Evolutionary conservation across 2,113 vertebrate species (phyloP), one percentile per base, ranked within the genome.

Genomic region (Chiloscyllium plagiosum): DNA sequence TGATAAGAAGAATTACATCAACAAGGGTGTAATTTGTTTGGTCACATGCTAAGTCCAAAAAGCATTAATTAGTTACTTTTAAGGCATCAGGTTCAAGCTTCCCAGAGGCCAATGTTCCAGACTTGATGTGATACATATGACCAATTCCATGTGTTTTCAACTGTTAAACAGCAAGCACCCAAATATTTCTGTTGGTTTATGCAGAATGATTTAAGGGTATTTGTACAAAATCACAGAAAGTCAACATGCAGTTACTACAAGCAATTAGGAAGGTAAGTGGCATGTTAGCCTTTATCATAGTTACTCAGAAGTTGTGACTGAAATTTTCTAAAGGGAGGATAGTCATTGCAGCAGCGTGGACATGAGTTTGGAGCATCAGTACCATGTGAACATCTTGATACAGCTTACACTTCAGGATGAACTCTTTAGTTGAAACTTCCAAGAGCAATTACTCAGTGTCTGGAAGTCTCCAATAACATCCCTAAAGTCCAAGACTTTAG

Each of bases 31-130:
- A 12, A 61, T 90, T 29, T 20, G 26, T 72, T 26, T 72, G 70
- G 70, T 26, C 24, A 29, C 80, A 90, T 90, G 3, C 8, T 17
- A 90, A 33, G 61, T 90, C 52, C 52, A 52, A 90, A 90, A 33
- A 22, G 85, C 85, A 33, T 90, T 90, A 61, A 90, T 90, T 90
- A 52, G 61, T 90, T 90, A 90, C 87, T 5, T 61, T 56, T 90
- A 56, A 33, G 52, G 29, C 52, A 29, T 56, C 24, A 56, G 50
- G 50, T 61, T 90, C 52, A 90, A 61, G 29, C 52, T 90, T 29
- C 29, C 52, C 13, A 61, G 52, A 90, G 33, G 26, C 52, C 26
- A 89, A 22, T 52, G 33, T 65, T 56, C 87, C 52, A 65, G 1
- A 90, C 87, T 52, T 33, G 52, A 83, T 47, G 80, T 83, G 20